Conservation (phyloP, 2,113 vertebrate species). For the Labeo catla region DNA sequence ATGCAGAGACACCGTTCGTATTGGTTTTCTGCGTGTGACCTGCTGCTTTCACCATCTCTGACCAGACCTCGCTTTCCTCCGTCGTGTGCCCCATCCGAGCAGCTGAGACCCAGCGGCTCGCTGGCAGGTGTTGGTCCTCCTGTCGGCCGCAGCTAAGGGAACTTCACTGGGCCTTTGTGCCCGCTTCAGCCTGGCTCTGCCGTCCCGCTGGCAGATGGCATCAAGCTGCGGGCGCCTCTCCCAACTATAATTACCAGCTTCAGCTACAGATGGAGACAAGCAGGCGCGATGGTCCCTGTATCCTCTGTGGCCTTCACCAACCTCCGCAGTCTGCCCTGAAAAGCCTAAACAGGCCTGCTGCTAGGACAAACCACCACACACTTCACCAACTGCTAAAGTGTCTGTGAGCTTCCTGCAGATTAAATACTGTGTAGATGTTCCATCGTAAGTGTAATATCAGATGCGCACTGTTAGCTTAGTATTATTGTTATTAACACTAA, state of each 20-base stretch:
- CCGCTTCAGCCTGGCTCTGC: constrained; percentile 74
- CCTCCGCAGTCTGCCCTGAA: constrained; percentile 67
- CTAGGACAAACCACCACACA: constrained; percentile 40
- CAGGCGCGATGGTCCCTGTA: constrained; percentile 87
- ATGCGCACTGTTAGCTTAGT: not conserved
- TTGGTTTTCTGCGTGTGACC: not conserved
- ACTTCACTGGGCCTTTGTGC: constrained; percentile 73
- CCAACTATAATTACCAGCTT: constrained; percentile 93
- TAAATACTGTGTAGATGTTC: constrained; percentile 22
- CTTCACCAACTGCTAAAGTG: constrained; percentile 38
- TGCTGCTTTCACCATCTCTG: not conserved
- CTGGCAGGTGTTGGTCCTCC: constrained; percentile 90
- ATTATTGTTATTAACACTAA: not conserved
- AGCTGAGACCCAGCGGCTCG: constrained; percentile 79
- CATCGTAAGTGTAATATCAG: not conserved
- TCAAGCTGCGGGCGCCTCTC: constrained; percentile 85
- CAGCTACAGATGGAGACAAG: constrained; percentile 91
- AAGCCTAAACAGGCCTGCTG: constrained; percentile 32
- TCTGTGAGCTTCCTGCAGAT: constrained; percentile 22
- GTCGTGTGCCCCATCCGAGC: constrained; percentile 30
- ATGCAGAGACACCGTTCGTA: not conserved
- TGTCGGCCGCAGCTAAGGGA: constrained; percentile 85
- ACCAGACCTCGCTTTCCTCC: constrained; percentile 31
- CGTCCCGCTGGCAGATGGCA: constrained; percentile 90
- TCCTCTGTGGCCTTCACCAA: constrained; percentile 83